Conservation (phyloP, 2,113 vertebrate species). For the Silurus asotus region DNA sequence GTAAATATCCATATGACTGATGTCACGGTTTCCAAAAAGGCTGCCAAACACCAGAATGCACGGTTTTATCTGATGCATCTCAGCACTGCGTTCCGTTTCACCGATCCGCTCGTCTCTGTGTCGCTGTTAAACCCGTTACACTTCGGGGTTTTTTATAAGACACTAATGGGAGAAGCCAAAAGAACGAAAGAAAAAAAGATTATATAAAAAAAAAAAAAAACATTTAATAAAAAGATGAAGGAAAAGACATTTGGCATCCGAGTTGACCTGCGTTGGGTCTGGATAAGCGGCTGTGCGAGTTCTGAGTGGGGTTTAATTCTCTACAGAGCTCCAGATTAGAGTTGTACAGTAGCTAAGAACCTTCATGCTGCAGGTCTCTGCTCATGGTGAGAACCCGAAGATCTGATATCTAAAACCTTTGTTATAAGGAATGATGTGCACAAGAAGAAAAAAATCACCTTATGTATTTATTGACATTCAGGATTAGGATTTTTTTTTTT, state of each 20-base stretch:
- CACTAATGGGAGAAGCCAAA: too few species aligned
- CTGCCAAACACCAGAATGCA: slow-evolving; percentile 23
- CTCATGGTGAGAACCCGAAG: background rate
- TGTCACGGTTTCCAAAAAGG: slow-evolving; percentile 13
- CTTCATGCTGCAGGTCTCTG: background rate
- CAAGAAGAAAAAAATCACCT: background rate
- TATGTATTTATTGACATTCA: too few species aligned
- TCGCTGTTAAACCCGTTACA: slow-evolving; percentile 21
- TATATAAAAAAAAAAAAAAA: background rate
- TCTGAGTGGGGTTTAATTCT: too few species aligned
- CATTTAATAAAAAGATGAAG: background rate
- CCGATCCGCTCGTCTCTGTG: background rate
- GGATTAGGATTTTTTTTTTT: too few species aligned
- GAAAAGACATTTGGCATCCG: background rate
- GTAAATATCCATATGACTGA: background rate
- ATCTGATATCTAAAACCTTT: background rate
- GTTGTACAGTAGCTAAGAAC: background rate
- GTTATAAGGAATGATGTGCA: background rate
- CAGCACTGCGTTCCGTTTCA: background rate
- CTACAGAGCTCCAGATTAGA: too few species aligned
- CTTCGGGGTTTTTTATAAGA: background rate
- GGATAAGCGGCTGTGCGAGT: too few species aligned
- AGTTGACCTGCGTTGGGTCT: background rate
- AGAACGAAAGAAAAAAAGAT: too few species aligned
- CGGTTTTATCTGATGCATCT: background rate